Conservation (phyloP, 1,140 invertebrate genomes). For the Tyrophagus putrescentiae region DNA sequence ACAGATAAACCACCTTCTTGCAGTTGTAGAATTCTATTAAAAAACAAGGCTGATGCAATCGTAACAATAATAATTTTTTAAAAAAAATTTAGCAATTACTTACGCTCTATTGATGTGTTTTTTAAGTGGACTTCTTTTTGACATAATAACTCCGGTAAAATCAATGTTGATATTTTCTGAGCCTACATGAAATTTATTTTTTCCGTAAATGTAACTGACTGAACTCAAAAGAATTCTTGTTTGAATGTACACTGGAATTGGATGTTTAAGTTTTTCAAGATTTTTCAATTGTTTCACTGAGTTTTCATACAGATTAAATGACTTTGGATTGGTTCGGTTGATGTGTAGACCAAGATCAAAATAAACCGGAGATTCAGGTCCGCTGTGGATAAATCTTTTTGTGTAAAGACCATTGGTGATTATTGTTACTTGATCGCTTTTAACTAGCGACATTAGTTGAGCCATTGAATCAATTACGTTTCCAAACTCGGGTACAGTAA, state of each 20-base stretch:
- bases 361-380: background rate
- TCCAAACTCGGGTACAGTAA: constrained; percentile 6
- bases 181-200: background rate
- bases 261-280: too few relatives aligned
- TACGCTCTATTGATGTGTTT: background rate
- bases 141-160: background rate
- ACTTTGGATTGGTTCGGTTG: too few relatives aligned
- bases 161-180: background rate
- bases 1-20: too few relatives aligned
- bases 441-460: background rate
- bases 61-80: too few relatives aligned
- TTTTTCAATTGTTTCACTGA: too few relatives aligned
- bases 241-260: too few relatives aligned
- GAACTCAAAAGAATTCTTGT: too few relatives aligned
- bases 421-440: background rate
- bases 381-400: background rate
- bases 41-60: too few relatives aligned
- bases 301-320: too few relatives aligned
- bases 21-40: too few relatives aligned
- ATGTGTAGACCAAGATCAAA: background rate
- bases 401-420: background rate
- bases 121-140: background rate
- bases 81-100: too few relatives aligned
- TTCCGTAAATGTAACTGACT: too few relatives aligned
- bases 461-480: background rate